These are phyloP conservation scores for Lithophane socia DNA, from an alignment of 2,888 invertebrate species.

Conservation along the genomic window DNA sequence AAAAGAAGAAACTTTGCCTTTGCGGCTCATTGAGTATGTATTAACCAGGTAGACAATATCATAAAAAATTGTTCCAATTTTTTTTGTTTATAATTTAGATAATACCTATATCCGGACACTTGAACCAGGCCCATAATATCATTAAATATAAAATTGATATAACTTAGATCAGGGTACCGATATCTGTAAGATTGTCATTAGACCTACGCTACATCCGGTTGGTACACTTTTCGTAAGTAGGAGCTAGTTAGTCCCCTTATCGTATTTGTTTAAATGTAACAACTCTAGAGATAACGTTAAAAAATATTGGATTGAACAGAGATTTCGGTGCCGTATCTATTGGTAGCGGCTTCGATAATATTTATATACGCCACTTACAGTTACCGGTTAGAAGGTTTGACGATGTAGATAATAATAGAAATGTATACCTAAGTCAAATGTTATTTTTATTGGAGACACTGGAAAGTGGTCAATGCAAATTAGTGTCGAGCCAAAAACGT, in stretches of 20 bases:
- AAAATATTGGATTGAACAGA: constrained; percentile 75
- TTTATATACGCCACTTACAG: constrained; percentile 64
- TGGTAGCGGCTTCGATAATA: constrained; percentile 71
- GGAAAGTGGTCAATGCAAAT: constrained; percentile 27
- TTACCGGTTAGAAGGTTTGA: constrained; percentile 55
- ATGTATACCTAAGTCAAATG: constrained; percentile 24
- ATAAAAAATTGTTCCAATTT: not conserved
- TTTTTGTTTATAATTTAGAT: not conserved
- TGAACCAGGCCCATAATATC: constrained; percentile 19
- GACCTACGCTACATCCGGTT: constrained; percentile 75
- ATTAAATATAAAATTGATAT: constrained; percentile 48
- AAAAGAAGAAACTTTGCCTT: not conserved
- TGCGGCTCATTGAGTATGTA: not conserved
- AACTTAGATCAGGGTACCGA: constrained; percentile 30
- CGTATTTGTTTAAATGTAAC: constrained; percentile 77
- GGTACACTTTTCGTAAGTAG: constrained; percentile 70
- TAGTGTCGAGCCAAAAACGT: constrained; percentile 17
- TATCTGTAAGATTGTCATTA: constrained; percentile 66
- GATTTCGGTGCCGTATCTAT: constrained; percentile 73
- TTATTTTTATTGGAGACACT: constrained; percentile 44
- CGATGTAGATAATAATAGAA: constrained; percentile 55
- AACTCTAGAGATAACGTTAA: constrained; percentile 75
- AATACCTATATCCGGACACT: constrained; percentile 28
- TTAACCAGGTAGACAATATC: not conserved
- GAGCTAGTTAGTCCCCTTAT: constrained; percentile 77